Evolutionary conservation across 2,888 invertebrate genomes (phyloP).

Genomic region (Trissolcus brochymenae): DNA sequence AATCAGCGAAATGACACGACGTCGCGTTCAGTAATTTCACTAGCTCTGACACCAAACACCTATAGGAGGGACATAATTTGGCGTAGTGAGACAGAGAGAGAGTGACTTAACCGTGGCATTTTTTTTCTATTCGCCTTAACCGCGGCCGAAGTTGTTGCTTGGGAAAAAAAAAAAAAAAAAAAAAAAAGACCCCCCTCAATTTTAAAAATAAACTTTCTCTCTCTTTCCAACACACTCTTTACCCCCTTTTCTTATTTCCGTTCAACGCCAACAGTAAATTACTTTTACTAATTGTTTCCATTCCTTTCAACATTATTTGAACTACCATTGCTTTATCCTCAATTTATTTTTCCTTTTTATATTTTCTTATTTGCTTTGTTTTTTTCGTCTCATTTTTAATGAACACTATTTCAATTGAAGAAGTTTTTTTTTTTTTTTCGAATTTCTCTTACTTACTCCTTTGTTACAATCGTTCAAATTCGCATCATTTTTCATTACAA

Average conservation of each 20-base stretch:
- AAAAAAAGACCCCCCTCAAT: constrained; percentile 17
- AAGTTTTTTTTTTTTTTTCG: too few relatives aligned
- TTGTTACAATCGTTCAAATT: too few relatives aligned
- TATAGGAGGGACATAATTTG: constrained; percentile 6
- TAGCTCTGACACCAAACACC: constrained; percentile 20
- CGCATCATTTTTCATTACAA: too few relatives aligned
- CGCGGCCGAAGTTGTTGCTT: constrained; percentile 7
- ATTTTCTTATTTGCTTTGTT: too few relatives aligned
- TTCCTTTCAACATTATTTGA: constrained; percentile 9
- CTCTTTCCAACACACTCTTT: constrained; percentile 5
- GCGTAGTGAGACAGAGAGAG: background rate
- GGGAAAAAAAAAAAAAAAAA: background rate
- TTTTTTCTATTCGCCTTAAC: constrained; percentile 23
- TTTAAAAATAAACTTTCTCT: constrained; percentile 21
- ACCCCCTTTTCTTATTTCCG: constrained; percentile 15
- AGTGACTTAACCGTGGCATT: constrained; percentile 10
- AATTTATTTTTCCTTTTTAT: background rate
- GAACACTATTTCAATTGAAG: too few relatives aligned
- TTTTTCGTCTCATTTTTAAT: too few relatives aligned
- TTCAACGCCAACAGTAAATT: constrained; percentile 16
- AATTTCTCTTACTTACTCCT: too few relatives aligned
- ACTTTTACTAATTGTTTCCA: constrained; percentile 15
- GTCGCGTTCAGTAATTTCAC: constrained; percentile 33
- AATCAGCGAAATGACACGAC: constrained; percentile 49
- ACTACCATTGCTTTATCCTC: background rate